A percentile compares a stretch with the other conserved stretches of the same genome.
These are phyloP conservation scores for Habropoda laboriosa DNA, from an alignment of 1,140 invertebrate genomes.

Conservation along the genomic window DNA sequence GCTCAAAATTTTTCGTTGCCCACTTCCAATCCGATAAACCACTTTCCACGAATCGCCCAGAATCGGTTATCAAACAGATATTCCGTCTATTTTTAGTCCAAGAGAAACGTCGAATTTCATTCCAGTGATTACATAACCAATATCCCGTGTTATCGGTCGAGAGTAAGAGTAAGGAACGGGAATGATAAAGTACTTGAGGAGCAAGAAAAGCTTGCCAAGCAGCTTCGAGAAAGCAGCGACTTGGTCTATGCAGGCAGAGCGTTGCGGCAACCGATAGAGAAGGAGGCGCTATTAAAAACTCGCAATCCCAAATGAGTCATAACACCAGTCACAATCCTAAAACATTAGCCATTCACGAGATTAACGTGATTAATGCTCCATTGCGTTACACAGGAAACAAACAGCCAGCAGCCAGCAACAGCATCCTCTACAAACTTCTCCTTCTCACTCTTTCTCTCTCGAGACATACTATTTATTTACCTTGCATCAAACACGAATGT, in stretches of 20 bases:
- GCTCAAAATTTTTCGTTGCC: too few species aligned
- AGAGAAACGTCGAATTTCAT: neutral
- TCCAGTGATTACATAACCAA: neutral
- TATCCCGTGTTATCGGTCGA: neutral
- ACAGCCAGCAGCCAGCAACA: too few species aligned
- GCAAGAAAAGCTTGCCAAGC: neutral
- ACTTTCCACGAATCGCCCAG: too few species aligned
- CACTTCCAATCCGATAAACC: too few species aligned
- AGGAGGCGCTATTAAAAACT: neutral
- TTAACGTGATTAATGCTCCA: neutral
- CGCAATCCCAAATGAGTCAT: neutral
- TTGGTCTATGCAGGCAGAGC: neutral
- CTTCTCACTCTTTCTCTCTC: too few species aligned
- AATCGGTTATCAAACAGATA: neutral
- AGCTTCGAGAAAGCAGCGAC: neutral
- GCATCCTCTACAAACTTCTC: too few species aligned
- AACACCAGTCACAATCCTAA: neutral
- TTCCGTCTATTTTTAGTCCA: neutral
- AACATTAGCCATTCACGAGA: neutral
- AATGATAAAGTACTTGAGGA: neutral
- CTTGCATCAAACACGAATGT: neutral
- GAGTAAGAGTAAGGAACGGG: neutral
- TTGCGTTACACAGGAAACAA: neutral
- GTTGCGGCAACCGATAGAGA: too few species aligned
- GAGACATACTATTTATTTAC: conserved; percentile 14